These are phyloP conservation scores for Hormiphora californensis DNA, from an alignment of 37 sponge, comb jelly and placozoan genomes.

Conservation along the genomic window DNA sequence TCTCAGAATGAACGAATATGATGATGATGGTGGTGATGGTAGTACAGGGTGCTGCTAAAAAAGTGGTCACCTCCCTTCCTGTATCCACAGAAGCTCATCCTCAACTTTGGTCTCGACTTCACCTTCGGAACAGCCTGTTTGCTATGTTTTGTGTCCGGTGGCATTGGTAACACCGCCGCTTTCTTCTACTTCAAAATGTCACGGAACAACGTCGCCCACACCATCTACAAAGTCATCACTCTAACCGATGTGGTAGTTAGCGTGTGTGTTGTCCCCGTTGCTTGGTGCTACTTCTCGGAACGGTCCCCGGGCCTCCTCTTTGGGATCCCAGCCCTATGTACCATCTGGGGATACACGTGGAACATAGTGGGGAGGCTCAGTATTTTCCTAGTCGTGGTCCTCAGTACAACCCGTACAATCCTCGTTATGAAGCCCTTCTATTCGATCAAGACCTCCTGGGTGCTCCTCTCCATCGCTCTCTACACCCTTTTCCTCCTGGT, in stretches of 20 bases:
- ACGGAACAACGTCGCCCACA: constrained; percentile 27
- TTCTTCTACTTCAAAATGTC: constrained; percentile 16
- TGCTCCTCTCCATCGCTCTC: neutral
- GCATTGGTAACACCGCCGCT: neutral
- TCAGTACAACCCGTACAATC: constrained; percentile 37
- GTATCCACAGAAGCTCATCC: neutral
- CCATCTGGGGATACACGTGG: constrained; percentile 50
- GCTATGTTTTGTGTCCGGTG: neutral
- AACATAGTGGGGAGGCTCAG: constrained; percentile 1
- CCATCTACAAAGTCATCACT: constrained; percentile 48
- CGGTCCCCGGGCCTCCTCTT: constrained; percentile 25
- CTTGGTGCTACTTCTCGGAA: neutral
- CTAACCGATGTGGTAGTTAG: neutral
- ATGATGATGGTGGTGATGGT: too few relatives aligned
- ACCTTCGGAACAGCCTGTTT: constrained; percentile 2
- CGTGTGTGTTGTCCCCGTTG: constrained; percentile 4
- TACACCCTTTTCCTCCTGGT: neutral
- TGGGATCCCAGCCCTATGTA: neutral
- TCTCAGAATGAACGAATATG: too few relatives aligned
- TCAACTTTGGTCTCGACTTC: neutral
- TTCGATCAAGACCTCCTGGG: neutral
- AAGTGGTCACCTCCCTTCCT: neutral
- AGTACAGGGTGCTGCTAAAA: too few relatives aligned
- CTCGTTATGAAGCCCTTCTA: constrained; percentile 30
- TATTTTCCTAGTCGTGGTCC: constrained; percentile 47